Base-by-base conservation (phyloP, 2,888 invertebrate species). In the Helicoverpa assulta region DNA sequence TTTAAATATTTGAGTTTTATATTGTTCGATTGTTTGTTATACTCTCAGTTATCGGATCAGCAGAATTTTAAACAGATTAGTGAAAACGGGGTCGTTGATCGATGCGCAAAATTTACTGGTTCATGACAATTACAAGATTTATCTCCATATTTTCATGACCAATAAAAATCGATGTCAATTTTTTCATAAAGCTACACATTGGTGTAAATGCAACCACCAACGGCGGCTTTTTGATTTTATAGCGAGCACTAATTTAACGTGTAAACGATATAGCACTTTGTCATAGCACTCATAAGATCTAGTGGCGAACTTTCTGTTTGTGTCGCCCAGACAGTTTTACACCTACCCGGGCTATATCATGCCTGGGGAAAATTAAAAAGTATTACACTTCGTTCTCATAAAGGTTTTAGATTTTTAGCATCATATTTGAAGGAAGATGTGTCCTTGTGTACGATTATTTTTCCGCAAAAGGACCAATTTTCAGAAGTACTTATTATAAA, bases 191-290 rank as follows among this genome's bases (percentile, higher is more conserved):
- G 19, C 26, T 57, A 59, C 62, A 7, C 12, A 40, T 51, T 81
- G 72, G 87, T 90, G 87, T 88, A 33, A 87, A 14, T 37, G 69
- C 18, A 12, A 64, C 59, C 70, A n/a, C 51, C 73, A 74, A 75
- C 76, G 78, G 85, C 74, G 78, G 85, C 88, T 88, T 89, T 90
- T 89, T 91, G 92, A 91, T 92, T 91, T 92, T 90, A 90, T 91
- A 90, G 89, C 86, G 73, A 81, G 81, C 88, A 89, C 88, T 90
- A 91, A 92, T 91, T 91, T 90, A 81, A 84, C 85, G 86, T 89
- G 84, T 87, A 89, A 90, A 86, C 86, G 85, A 78, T 82, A 82
- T 77, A 86, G 82, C 85, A 88, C 87, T 90, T 89, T 91, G 90
- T 91, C 91, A 90, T 88, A 83, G 80, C 81, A 80, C 77, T 78